A percentile compares a stretch with the other conserved stretches of the same genome.
Conservation (phyloP, 2,113 vertebrate species). For the Calidris pygmaea region DNA sequence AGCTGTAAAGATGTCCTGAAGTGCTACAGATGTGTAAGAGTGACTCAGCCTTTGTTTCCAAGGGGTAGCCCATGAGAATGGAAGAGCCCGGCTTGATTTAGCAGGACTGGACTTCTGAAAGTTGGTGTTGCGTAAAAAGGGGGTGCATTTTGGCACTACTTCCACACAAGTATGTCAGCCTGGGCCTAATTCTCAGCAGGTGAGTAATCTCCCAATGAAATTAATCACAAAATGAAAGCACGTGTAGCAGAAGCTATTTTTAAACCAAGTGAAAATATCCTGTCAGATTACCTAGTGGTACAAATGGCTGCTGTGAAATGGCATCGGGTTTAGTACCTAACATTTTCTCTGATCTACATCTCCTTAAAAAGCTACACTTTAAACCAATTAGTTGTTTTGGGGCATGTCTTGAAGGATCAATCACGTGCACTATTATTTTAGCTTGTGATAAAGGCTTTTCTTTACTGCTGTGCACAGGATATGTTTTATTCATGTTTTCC, state of each 20-base stretch:
- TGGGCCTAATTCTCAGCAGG: background rate
- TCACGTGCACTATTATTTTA: background rate
- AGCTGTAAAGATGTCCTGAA: background rate
- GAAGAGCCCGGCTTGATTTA: background rate
- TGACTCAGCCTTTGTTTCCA: background rate
- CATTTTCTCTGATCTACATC: background rate
- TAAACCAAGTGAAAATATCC: background rate
- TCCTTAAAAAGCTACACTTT: background rate
- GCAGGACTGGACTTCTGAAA: background rate
- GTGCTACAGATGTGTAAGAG: background rate
- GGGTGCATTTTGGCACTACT: background rate
- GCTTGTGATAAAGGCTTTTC: background rate
- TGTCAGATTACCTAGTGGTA: background rate
- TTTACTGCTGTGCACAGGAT: background rate
- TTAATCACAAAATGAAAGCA: background rate
- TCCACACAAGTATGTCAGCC: background rate
- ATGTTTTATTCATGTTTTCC: conserved; percentile 43
- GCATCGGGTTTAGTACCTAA: background rate
- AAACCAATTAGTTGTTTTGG: background rate
- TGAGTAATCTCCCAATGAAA: background rate
- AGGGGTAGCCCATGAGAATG: background rate
- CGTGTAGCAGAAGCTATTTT: background rate
- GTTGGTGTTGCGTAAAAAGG: background rate
- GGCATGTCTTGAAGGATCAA: background rate
- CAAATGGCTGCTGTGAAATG: background rate